Conservation (phyloP, 2,888 invertebrate genomes). For the Agonopterix subpropinquella region DNA sequence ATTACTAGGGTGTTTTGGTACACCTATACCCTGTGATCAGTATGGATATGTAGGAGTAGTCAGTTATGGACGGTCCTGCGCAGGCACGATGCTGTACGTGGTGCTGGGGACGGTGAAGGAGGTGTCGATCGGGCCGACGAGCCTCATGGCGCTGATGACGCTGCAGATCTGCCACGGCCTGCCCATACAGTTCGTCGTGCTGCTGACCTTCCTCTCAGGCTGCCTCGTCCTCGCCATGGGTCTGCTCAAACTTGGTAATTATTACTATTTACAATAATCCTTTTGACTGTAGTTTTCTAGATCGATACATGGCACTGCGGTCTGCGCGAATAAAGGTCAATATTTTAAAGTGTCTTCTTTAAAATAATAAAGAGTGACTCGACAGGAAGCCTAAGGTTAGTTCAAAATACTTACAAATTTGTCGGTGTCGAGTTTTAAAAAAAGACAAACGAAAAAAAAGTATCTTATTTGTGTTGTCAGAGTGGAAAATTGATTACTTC, state of each 20-base stretch:
- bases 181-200: constrained; percentile 82
- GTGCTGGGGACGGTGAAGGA: constrained; percentile 91
- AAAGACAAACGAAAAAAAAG: too few relatives aligned
- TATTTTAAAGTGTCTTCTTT: too few relatives aligned
- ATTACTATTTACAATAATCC: background rate
- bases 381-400: too few relatives aligned
- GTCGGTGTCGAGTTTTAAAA: too few relatives aligned
- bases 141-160: constrained; percentile 92
- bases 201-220: constrained; percentile 87
- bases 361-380: too few relatives aligned
- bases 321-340: too few relatives aligned
- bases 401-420: too few relatives aligned
- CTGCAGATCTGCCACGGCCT: constrained; percentile 82
- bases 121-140: constrained; percentile 94
- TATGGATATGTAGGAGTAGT: background rate
- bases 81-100: constrained; percentile 89
- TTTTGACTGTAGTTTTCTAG: too few relatives aligned
- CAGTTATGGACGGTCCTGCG: background rate
- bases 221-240: constrained; percentile 88
- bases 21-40: background rate
- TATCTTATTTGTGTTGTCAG: too few relatives aligned
- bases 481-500: too few relatives aligned
- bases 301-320: too few relatives aligned
- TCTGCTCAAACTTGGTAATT: constrained; percentile 84
- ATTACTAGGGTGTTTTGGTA: too few relatives aligned